These are phyloP conservation scores for Epizoanthus ramosus DNA, from an alignment of 92 coral and sea anemone species.

Conservation along the genomic window DNA sequence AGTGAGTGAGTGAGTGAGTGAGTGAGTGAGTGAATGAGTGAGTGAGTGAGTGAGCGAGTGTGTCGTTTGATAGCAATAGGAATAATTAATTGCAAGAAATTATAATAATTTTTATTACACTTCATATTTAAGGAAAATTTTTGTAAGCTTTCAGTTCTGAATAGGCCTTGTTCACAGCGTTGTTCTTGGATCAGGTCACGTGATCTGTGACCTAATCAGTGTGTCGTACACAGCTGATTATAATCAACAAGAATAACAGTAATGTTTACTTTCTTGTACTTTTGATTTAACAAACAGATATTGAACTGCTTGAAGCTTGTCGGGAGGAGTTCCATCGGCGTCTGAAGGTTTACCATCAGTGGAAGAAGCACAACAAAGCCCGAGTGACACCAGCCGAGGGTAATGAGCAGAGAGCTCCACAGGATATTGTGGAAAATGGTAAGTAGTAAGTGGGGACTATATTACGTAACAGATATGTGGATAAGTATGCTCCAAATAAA, in stretches of 20 bases:
- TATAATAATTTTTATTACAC: no score
- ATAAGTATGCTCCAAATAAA: no score
- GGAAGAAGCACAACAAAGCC: conserved; percentile 95
- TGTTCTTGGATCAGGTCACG: no score
- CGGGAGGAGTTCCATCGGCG: conserved; percentile 94
- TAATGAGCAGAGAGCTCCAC: conserved; percentile 89
- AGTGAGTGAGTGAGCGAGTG: no score
- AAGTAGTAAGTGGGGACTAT: not conserved
- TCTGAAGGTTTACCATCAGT: conserved; percentile 96
- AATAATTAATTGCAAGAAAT: not conserved
- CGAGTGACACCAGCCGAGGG: conserved; percentile 75
- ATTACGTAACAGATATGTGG: no score
- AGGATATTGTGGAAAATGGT: conserved; percentile 79
- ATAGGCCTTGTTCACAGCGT: no score
- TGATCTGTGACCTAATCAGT: no score
- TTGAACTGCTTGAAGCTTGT: conserved; percentile 94
- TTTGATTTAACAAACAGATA: conserved; percentile 55
- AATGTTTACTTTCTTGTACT: not conserved
- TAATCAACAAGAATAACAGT: not conserved
- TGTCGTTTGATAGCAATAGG: not conserved
- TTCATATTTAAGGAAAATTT: no score
- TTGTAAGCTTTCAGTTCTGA: not conserved
- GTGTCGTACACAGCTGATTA: no score
- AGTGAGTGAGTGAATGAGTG: no score
- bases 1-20: no score